Evolutionary conservation across 2,113 vertebrate species (phyloP).

Genomic region (Thunnus thynnus): DNA sequence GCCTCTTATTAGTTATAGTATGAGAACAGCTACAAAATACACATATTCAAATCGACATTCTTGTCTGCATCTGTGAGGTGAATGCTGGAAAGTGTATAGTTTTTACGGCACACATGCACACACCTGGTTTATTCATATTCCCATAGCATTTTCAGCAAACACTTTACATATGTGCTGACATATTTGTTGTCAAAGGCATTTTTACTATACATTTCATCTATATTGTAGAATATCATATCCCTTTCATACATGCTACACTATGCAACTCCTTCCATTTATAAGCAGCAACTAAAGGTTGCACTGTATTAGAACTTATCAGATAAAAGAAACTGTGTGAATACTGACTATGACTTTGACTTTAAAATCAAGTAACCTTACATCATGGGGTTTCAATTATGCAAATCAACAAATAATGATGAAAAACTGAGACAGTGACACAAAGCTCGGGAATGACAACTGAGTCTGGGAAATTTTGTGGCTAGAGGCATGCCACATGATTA

Average conservation of each 20-base stretch:
- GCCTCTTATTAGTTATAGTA: neutral
- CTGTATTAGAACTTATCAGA: constrained; percentile 12
- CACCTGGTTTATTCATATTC: neutral
- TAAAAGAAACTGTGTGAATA: constrained; percentile 7
- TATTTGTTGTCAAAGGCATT: neutral
- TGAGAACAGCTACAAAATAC: neutral
- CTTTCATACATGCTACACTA: neutral
- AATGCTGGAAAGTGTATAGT: neutral
- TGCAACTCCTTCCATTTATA: neutral
- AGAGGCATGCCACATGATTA: constrained; percentile 13
- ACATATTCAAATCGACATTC: neutral
- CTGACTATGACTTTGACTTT: constrained; percentile 24
- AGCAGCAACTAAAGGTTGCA: neutral
- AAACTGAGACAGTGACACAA: constrained; percentile 24
- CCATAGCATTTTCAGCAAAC: neutral
- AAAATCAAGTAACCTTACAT: constrained; percentile 31
- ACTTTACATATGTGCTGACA: neutral
- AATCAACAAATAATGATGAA: constrained; percentile 52
- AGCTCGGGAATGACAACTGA: constrained; percentile 31
- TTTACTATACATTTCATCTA: too few species aligned
- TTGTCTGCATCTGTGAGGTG: neutral
- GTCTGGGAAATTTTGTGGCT: constrained; percentile 13
- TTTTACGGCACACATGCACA: neutral
- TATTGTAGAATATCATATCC: neutral
- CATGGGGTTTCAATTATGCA: constrained; percentile 22